phyloP scores from a whole-genome alignment of 2,888 invertebrate genomes.

The Anoplius nigerrimus region DNA sequence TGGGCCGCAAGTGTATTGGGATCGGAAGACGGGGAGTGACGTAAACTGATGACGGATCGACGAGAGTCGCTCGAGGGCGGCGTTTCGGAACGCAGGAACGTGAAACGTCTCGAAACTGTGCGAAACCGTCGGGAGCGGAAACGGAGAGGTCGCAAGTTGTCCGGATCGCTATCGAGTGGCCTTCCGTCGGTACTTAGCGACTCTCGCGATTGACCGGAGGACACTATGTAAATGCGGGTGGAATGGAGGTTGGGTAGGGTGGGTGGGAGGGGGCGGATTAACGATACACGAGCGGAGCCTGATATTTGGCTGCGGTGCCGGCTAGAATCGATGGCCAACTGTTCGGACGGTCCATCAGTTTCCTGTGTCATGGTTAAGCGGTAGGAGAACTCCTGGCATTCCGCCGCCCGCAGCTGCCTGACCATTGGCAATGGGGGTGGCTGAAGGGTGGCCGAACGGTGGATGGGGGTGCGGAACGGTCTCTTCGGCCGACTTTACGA shows the following conservation, averaged over 20 bases:
- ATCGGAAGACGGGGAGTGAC: too few species aligned
- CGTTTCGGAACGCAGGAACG: too few species aligned
- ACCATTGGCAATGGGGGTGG: too few species aligned
- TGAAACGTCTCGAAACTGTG: too few species aligned
- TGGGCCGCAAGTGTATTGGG: too few species aligned
- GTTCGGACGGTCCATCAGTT: conserved; percentile 22
- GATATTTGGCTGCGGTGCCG: not conserved
- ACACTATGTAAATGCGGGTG: conserved; percentile 31
- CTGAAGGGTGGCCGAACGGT: not conserved
- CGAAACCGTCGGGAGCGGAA: not conserved
- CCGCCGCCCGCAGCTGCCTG: not conserved
- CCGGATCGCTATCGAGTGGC: not conserved
- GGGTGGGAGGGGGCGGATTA: conserved; percentile 22
- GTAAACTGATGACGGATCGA: too few species aligned
- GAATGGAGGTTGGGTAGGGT: too few species aligned
- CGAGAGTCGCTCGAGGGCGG: too few species aligned
- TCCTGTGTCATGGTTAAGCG: conserved; percentile 20
- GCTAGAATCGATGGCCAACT: conserved; percentile 22
- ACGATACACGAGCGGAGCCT: conserved; percentile 13
- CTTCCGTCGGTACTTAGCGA: conserved; percentile 12
- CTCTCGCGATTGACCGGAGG: conserved; percentile 24
- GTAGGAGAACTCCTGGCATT: conserved; percentile 9
- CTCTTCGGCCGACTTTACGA: conserved; percentile 30
- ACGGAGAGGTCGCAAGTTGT: not conserved
- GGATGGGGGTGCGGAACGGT: not conserved